Base-by-base conservation (phyloP, 1,140 invertebrate species). In the Drosophila sulfurigaster region DNA sequence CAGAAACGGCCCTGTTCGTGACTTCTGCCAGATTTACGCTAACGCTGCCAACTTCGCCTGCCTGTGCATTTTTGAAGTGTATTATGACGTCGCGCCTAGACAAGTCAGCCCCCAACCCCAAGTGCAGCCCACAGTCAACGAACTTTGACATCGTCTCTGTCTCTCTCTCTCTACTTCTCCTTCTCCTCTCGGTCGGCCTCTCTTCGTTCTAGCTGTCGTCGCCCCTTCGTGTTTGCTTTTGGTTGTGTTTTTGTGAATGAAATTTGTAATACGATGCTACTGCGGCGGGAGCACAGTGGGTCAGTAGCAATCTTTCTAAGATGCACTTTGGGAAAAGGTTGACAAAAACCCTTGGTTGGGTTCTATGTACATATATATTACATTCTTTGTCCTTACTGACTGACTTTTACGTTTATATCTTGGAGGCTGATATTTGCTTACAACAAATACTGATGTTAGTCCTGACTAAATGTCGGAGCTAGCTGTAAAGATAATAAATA, bases 181-280 rank as follows among this genome's bases (percentile, higher is more conserved):
- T 6, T 32, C 43, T 25, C 20, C 20, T 46, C 30, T 15, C 15
- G 30, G 35, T 46, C 38, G 16, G 57, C 62, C 30, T 54, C 58
- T 20, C 57, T 30, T 25, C 20, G 35, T 64, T 64, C 46, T 64
- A 46, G 20, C 28, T 52, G n/a, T 45, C 38, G n/a, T 45, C 38
- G 16, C 16, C 43, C 43, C 60, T 46, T 52, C 30, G 57, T 87
- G 78, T 81, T 73, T 67, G 60, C 68, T 73, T 78, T 75, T 73
- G 67, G 81, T 51, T 75, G 60, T 57, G 62, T 88, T 88, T 82
- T 88, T 88, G 85, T 88, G 83, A 88, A 88, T 88, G 83, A 88
- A 88, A 88, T 72, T 71, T 78, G 85, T 88, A 89, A 88, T 75
- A 80, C 82, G 82, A 87, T 82, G 82, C 79, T 62, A 83, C 79